A percentile compares a stretch with the other conserved stretches of the same genome.
phyloP scores from a whole-genome alignment of 2,113 vertebrate species.

The Tachuris rubrigastra region DNA sequence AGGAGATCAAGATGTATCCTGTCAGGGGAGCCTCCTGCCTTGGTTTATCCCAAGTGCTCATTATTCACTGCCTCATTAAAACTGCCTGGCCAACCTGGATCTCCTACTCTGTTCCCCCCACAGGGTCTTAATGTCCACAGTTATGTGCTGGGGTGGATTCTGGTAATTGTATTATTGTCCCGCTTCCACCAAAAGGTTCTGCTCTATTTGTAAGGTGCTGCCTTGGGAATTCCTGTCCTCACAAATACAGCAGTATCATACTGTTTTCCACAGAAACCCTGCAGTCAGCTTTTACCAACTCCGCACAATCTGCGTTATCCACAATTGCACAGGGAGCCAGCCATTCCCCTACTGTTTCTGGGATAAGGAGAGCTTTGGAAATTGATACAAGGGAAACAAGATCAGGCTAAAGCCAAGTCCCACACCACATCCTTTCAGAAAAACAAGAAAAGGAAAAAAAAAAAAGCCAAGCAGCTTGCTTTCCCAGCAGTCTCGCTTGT shows the following conservation, averaged over 20 bases:
- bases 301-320: background rate
- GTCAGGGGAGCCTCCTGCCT: background rate
- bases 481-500: background rate
- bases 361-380: conserved; percentile 8
- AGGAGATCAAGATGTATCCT: background rate
- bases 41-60: background rate
- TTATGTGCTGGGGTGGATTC: background rate
- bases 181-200: background rate
- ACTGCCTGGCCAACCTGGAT: background rate
- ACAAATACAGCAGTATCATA: accelerated
- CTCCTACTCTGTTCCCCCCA: background rate
- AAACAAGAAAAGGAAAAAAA: background rate
- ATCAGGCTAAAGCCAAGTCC: background rate
- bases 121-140: accelerated
- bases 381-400: background rate
- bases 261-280: background rate
- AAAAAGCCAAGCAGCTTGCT: background rate
- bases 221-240: background rate
- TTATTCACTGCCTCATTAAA: background rate
- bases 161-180: background rate
- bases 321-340: background rate
- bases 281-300: background rate
- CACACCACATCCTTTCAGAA: conserved; percentile 35
- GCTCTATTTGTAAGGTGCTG: background rate
- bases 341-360: background rate